These are phyloP conservation scores for Fragum fragum DNA, from an alignment of 2,888 invertebrate genomes.

Conservation along the genomic window DNA sequence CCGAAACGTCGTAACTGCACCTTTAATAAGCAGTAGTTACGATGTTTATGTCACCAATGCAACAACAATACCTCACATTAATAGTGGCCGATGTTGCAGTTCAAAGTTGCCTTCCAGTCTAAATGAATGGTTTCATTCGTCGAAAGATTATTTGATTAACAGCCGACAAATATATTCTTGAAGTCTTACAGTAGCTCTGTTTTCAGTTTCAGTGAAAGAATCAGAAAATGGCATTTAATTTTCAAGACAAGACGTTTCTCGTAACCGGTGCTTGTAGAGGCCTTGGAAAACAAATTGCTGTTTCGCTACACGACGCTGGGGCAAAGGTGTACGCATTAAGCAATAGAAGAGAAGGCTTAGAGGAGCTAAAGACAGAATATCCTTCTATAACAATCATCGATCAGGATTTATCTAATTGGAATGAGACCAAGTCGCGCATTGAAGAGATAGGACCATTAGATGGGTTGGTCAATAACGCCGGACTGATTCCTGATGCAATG, in stretches of 20 bases:
- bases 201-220: not conserved
- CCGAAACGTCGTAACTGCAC: no score
- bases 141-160: no score
- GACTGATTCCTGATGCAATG: constrained; percentile 74
- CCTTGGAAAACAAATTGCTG: constrained; percentile 92
- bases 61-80: no score
- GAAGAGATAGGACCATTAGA: constrained; percentile 91
- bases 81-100: no score
- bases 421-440: constrained; percentile 90
- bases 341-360: constrained; percentile 90
- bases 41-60: no score
- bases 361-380: constrained; percentile 88
- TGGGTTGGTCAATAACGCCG: constrained; percentile 96
- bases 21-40: no score
- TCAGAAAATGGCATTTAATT: constrained; percentile 10
- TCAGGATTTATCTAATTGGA: constrained; percentile 93
- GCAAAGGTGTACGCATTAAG: constrained; percentile 93
- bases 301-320: constrained; percentile 90
- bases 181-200: not conserved
- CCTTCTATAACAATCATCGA: constrained; percentile 87
- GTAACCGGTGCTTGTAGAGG: constrained; percentile 96
- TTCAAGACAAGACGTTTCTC: constrained; percentile 8
- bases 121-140: no score
- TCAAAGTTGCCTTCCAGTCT: no score
- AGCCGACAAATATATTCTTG: no score